A percentile compares a stretch with the other conserved stretches of the same genome.
These are phyloP conservation scores for Centrocercus urophasianus DNA, from an alignment of 2,113 vertebrate species.

Conservation along the genomic window DNA sequence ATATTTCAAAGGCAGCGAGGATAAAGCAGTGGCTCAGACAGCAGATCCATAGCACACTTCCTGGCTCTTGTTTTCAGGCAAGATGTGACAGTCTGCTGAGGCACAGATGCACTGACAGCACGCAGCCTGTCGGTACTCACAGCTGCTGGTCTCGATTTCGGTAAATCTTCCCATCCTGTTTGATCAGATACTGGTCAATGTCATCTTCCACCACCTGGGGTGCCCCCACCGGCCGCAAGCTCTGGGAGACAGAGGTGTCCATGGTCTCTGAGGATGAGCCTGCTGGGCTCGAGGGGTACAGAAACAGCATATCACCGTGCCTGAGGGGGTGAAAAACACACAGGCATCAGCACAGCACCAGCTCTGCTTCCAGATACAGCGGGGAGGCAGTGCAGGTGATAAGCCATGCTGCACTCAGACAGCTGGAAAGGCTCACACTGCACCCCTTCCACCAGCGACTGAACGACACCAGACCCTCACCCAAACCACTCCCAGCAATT, in stretches of 20 bases:
- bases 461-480: neutral
- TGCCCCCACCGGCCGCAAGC: conserved; percentile 78
- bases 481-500: neutral
- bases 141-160: conserved; percentile 91
- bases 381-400: neutral
- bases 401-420: neutral
- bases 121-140: conserved; percentile 78
- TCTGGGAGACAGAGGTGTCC: conserved; percentile 86
- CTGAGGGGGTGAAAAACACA: conserved; percentile 65
- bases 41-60: neutral
- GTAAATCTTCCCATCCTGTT: conserved; percentile 97
- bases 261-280: conserved; percentile 90
- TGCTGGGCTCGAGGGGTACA: conserved; percentile 86
- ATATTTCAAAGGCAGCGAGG: neutral
- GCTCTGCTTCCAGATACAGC: neutral
- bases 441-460: neutral
- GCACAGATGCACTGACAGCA: neutral
- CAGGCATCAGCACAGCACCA: neutral
- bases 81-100: neutral
- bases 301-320: conserved; percentile 95
- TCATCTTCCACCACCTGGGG: conserved; percentile 91
- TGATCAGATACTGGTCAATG: conserved; percentile 94
- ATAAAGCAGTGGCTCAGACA: neutral
- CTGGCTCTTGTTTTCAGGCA: neutral
- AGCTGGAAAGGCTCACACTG: too few relatives aligned